Evolutionary conservation across 2,797 vertebrate species (phyloP).

Genomic region (Darevskia nairensis): DNA sequence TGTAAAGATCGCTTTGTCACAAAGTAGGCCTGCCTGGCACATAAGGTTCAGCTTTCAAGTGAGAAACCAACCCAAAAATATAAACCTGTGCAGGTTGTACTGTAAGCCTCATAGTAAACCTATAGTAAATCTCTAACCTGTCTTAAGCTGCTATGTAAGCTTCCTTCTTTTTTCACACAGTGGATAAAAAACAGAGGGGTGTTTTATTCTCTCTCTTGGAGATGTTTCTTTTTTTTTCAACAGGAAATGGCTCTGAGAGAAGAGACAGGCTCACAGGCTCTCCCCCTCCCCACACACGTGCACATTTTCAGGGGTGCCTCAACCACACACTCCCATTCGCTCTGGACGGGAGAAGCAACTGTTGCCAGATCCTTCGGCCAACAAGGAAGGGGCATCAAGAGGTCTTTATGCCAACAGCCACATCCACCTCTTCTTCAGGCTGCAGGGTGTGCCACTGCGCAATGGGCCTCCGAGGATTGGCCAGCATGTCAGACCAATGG

Average conservation of each 20-base stretch:
- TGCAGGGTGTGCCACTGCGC: constrained; percentile 92
- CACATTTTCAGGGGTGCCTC: constrained; percentile 47
- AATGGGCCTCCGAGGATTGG: constrained; percentile 89
- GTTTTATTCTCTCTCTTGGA: constrained; percentile 2
- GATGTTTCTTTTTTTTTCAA: constrained; percentile 9
- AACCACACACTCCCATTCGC: constrained; percentile 40
- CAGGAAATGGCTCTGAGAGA: constrained; percentile 43
- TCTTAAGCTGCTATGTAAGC: constrained; percentile 15
- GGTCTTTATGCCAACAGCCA: constrained; percentile 82
- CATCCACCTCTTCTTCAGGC: constrained; percentile 87
- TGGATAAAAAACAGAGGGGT: constrained; percentile 34
- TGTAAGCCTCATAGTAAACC: constrained; percentile 23
- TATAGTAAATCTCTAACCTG: constrained; percentile 18
- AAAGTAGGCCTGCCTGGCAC: neutral
- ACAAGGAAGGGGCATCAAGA: constrained; percentile 67
- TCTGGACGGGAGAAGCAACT: constrained; percentile 31
- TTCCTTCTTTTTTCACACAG: constrained; percentile 37
- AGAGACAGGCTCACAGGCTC: constrained; percentile 34
- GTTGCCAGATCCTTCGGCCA: constrained; percentile 27
- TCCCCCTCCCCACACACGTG: constrained; percentile 24
- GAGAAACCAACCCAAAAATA: neutral
- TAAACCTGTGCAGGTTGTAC: constrained; percentile 3
- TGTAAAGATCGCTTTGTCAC: neutral
- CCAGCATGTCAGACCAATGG: constrained; percentile 93
- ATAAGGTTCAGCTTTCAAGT: neutral